Conservation (phyloP, 2,888 invertebrate genomes). For the Phalangium opilio region DNA sequence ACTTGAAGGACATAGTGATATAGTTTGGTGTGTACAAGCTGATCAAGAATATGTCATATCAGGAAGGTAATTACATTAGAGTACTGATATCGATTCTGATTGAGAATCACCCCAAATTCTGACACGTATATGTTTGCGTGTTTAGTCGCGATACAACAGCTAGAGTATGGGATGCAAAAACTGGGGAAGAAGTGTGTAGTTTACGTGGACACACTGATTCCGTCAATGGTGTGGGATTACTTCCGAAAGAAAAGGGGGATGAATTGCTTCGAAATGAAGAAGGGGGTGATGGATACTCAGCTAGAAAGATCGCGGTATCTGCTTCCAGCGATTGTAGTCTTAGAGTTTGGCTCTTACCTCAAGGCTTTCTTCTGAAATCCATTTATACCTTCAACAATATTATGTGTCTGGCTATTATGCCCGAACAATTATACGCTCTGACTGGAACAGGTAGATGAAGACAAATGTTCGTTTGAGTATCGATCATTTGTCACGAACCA, state of each 20-base stretch:
- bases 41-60: background rate
- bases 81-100: too few species aligned
- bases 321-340: background rate
- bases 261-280: constrained; percentile 13
- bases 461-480: too few species aligned
- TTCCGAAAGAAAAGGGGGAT: constrained; percentile 18
- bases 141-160: constrained; percentile 26
- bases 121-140: too few species aligned
- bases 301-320: background rate
- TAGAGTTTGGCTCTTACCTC: background rate
- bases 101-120: too few species aligned
- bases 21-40: background rate
- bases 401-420: constrained; percentile 24
- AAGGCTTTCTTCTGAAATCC: constrained; percentile 22
- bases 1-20: background rate
- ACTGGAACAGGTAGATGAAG: constrained; percentile 29
- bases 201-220: constrained; percentile 14
- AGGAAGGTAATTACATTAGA: too few species aligned
- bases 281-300: background rate
- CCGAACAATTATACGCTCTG: constrained; percentile 20
- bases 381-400: constrained; percentile 31
- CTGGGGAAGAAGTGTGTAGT: constrained; percentile 24
- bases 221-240: constrained; percentile 17
- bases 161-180: constrained; percentile 29
- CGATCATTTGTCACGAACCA: too few species aligned